Percentiles rank a stretch among this genome's conserved stretches.
Conservation (phyloP, 2,113 vertebrate species). For the Thalassarche chlororhynchos region DNA sequence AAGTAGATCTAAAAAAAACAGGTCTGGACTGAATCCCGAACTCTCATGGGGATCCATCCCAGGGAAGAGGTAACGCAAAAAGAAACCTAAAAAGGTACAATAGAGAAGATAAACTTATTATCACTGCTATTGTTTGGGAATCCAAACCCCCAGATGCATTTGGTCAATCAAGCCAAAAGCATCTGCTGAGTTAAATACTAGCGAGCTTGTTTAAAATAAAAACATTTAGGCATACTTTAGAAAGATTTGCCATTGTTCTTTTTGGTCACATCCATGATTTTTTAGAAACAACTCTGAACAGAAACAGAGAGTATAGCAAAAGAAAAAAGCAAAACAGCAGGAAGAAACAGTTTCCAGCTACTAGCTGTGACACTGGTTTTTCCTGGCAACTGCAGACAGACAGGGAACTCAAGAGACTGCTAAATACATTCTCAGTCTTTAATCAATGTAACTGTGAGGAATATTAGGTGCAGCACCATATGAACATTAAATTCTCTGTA, state of each 20-base stretch:
- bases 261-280: not conserved
- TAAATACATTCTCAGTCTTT: not conserved
- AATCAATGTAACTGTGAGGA: not conserved
- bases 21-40: slow-evolving; percentile 77
- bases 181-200: not conserved
- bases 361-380: not conserved
- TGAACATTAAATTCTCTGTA: not conserved
- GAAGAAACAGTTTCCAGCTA: not conserved
- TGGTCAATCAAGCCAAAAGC: not conserved
- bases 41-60: slow-evolving; percentile 72
- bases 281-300: not conserved
- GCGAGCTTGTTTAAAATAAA: not conserved
- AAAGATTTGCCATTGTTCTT: not conserved
- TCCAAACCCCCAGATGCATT: not conserved
- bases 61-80: slow-evolving; percentile 86
- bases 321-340: not conserved
- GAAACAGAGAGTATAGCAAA: not conserved
- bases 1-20: slow-evolving; percentile 92
- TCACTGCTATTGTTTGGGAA: not conserved
- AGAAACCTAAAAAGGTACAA: slow-evolving; percentile 82
- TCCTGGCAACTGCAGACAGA: not conserved
- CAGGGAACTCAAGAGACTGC: not conserved
- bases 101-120: not conserved
- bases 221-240: not conserved
- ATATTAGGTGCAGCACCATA: not conserved